phyloP scores from a whole-genome alignment of 2,888 invertebrate species.

The Hypolimnas misippus region DNA sequence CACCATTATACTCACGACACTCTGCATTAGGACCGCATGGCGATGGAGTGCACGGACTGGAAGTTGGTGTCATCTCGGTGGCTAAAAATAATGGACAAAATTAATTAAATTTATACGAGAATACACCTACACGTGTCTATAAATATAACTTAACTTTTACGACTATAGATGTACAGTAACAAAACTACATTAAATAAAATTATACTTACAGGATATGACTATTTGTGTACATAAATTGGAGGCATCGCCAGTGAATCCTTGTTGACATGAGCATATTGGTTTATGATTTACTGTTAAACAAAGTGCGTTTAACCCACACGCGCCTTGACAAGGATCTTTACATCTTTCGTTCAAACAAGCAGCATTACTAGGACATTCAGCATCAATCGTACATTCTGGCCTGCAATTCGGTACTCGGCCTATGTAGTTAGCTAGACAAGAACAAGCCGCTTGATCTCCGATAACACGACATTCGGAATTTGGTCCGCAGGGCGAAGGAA shows the following conservation, averaged over 20 bases:
- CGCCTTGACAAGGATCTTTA: conserved; percentile 91
- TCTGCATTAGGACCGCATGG: conserved; percentile 94
- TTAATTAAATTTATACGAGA: neutral
- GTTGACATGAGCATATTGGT: conserved; percentile 91
- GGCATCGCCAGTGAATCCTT: conserved; percentile 93
- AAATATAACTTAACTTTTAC: too few species aligned
- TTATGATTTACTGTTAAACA: conserved; percentile 94
- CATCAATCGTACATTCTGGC: conserved; percentile 91
- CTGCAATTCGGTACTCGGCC: conserved; percentile 94
- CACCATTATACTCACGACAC: conserved; percentile 91
- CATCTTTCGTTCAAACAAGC: conserved; percentile 93
- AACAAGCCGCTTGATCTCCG: conserved; percentile 93
- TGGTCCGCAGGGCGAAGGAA: conserved; percentile 92
- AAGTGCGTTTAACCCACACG: conserved; percentile 90
- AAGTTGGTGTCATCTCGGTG: conserved; percentile 85
- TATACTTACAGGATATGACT: conserved; percentile 69
- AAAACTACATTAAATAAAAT: neutral
- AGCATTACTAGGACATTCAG: conserved; percentile 92
- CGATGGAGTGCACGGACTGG: conserved; percentile 92
- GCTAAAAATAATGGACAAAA: conserved; percentile 33
- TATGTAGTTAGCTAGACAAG: conserved; percentile 90
- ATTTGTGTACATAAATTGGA: conserved; percentile 86
- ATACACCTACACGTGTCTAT: too few species aligned
- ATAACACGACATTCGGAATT: conserved; percentile 92
- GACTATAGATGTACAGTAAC: too few species aligned